Base-by-base conservation (phyloP, 2,888 invertebrate genomes). In the Drosophila koepferae region DNA sequence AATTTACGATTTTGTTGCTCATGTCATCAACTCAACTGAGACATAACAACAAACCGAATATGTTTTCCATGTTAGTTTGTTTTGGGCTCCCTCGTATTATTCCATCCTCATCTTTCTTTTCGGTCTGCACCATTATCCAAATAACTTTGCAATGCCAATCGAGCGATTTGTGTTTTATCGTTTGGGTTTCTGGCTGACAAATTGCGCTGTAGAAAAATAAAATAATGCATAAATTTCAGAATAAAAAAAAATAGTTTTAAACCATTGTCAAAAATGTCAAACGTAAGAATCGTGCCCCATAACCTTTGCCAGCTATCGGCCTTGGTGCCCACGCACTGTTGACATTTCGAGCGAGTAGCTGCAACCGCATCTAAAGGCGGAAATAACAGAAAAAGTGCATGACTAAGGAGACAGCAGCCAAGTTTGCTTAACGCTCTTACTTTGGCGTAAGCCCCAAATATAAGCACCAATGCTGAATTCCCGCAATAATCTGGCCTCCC, bases 1-100 rank as follows among this genome's bases (percentile, higher is more conserved):
- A 88, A 81, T 86, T 90, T 86, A 88, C 89, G 90, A 88, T 87
- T 87, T 85, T 88, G 82, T 79, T 80, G 77, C 73, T 62, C 90
- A 87, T 87, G 89, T 74, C 88, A 81, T 86, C 85, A 84, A 62
- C 77, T 84, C 73, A 31, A 63, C 54, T 41, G 58, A 49, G 61
- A 58, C 64, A 82, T 55, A 67, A 68, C 56, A 70, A 65, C 66
- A 63, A 53, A 44, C 49, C 49, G 49, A 63, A 77, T 86, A 72
- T 61, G 63, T 74, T 64, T 61, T 55, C 53, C 48, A 34, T 46
- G 63, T 51, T 70, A 43, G 31, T 54, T 66, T 63, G 44, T 41
- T 56, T 77, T 72, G 46, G 63, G 38, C 38, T 14, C 31, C 20
- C 18, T 59, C 44, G 53, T 40, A 18, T 65, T 63, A 36, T 23